A percentile compares a stretch with the other conserved stretches of the same genome.
Evolutionary conservation across 2,113 vertebrate genomes (phyloP).

Genomic region (Tenebrosternarchus preto): DNA sequence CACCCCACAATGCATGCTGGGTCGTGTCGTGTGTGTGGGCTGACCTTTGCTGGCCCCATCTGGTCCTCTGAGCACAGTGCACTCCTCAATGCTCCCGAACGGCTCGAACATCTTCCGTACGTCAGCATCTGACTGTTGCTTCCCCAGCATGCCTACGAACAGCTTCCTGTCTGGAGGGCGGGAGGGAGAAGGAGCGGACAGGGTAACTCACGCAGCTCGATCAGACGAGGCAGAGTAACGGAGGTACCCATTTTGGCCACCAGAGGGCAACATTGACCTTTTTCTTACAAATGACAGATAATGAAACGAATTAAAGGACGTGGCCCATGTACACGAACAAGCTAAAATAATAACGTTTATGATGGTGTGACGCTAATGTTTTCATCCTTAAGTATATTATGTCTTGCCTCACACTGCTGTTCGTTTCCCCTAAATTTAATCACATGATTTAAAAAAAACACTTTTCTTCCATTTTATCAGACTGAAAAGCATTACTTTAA

Average conservation of each 20-base stretch:
- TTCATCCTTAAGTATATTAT: no score
- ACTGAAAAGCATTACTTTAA: neutral
- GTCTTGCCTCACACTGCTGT: no score
- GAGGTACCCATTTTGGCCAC: constrained; percentile 6
- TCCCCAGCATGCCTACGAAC: constrained; percentile 96
- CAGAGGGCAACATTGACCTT: constrained; percentile 22
- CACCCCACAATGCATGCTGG: neutral
- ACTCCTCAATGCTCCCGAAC: constrained; percentile 95
- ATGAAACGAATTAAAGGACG: neutral
- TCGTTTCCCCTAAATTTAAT: no score
- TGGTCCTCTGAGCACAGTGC: constrained; percentile 93
- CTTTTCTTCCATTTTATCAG: no score
- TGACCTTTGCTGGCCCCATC: constrained; percentile 98
- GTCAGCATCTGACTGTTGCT: constrained; percentile 91
- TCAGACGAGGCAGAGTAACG: neutral
- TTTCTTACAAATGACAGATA: neutral
- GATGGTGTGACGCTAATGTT: no score
- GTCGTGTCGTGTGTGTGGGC: neutral
- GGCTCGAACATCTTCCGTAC: constrained; percentile 93
- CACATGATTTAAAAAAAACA: no score
- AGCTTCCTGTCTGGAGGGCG: constrained; percentile 91
- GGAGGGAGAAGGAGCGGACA: neutral
- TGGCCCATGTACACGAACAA: constrained; percentile 1
- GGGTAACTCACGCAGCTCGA: no score
- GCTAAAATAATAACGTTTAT: neutral